Conservation (phyloP, 2,113 vertebrate species). For the Campylomormyrus tamandua region DNA sequence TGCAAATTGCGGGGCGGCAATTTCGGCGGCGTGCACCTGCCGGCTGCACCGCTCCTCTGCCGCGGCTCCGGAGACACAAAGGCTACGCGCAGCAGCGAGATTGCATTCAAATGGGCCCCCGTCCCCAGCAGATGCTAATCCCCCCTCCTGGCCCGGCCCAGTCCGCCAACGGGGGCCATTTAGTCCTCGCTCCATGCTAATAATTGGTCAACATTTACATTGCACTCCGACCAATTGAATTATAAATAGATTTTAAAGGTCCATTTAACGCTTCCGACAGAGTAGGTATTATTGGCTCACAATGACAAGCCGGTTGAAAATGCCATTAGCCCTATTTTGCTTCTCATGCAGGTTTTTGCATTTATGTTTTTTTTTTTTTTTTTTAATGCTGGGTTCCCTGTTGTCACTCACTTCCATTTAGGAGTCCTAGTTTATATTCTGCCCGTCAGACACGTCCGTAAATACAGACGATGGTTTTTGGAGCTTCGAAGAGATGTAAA, state of each 20-base stretch:
- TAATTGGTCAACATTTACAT: conserved; percentile 77
- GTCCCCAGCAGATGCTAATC: conserved; percentile 79
- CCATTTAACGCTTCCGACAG: conserved; percentile 28
- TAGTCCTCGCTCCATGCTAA: conserved; percentile 60
- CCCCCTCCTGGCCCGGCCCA: conserved; percentile 74
- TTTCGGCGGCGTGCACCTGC: conserved; percentile 98
- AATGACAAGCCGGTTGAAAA: conserved; percentile 9
- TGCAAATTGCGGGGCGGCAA: conserved; percentile 90
- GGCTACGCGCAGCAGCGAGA: conserved; percentile 75
- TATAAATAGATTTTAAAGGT: conserved; percentile 37
- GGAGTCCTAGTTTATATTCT: background rate
- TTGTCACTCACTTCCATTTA: conserved; percentile 11
- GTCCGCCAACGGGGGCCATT: conserved; percentile 64
- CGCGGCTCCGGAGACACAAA: conserved; percentile 73
- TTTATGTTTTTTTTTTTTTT: background rate
- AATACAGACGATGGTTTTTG: background rate
- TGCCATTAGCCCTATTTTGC: conserved; percentile 21
- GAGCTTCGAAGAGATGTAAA: background rate
- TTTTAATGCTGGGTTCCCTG: conserved; percentile 3
- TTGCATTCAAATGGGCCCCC: conserved; percentile 71
- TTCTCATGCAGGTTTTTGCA: conserved; percentile 8
- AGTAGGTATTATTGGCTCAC: conserved; percentile 20
- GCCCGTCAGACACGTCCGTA: background rate
- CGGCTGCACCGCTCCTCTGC: conserved; percentile 74
- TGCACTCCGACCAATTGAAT: conserved; percentile 51